These are phyloP conservation scores for Luidia sarsii DNA, from an alignment of 53 echinoderm and acorn worm species.

Conservation along the genomic window DNA sequence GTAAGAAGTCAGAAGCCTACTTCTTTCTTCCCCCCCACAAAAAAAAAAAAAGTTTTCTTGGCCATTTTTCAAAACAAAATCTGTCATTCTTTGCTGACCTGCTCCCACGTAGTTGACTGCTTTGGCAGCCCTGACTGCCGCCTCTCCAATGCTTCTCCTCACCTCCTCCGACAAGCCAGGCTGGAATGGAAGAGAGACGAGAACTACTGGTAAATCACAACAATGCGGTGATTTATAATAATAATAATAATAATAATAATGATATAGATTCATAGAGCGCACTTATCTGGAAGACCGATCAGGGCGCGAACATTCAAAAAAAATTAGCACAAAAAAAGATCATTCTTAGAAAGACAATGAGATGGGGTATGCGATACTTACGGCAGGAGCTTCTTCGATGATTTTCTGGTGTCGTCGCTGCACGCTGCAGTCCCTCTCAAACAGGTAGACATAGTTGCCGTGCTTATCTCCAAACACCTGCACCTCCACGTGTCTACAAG, in stretches of 20 bases:
- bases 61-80: neutral
- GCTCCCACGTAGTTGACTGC: conserved; percentile 97
- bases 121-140: conserved; percentile 87
- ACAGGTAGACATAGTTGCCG: conserved; percentile 96
- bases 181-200: too few species aligned
- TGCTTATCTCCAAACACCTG: conserved; percentile 97
- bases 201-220: too few species aligned
- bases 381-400: conserved; percentile 98
- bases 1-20: neutral
- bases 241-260: neutral
- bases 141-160: conserved; percentile 83
- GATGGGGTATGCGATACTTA: too few species aligned
- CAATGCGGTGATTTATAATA: neutral
- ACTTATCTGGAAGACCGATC: too few species aligned
- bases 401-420: conserved; percentile 99
- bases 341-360: neutral
- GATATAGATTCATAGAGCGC: too few species aligned
- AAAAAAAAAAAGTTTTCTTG: too few species aligned
- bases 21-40: too few species aligned
- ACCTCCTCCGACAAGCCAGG: conserved; percentile 94
- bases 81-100: conserved; percentile 69
- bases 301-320: neutral
- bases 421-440: conserved; percentile 99
- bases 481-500: conserved; percentile 85
- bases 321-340: too few species aligned